Percentiles rank a stretch among this genome's conserved stretches.
phyloP scores from a whole-genome alignment of 2,888 invertebrate species.

The Coremacera marginata region DNA sequence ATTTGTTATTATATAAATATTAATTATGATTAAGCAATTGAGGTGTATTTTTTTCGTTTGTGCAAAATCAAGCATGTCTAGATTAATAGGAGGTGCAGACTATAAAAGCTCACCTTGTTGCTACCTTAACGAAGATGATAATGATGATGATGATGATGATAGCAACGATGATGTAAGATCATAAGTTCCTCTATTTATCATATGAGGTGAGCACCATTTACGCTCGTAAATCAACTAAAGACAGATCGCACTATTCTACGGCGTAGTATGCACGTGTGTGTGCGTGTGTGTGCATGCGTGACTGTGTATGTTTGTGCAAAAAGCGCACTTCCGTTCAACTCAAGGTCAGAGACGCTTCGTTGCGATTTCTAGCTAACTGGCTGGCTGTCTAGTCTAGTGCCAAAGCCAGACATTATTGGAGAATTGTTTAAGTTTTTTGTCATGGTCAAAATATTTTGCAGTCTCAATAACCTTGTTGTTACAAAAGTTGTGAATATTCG shows the following conservation, averaged over 20 bases:
- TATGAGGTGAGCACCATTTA: not conserved
- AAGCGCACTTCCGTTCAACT: conserved; percentile 30
- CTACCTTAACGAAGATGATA: not conserved
- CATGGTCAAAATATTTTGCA: not conserved
- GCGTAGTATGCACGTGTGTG: not conserved
- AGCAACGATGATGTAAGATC: not conserved
- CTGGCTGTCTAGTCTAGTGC: not conserved
- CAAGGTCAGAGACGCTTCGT: conserved; percentile 18
- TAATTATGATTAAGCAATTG: no score
- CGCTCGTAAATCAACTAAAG: not conserved
- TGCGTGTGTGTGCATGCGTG: not conserved
- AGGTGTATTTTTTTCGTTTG: no score
- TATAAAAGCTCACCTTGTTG: no score
- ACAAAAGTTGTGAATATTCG: no score
- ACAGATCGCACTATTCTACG: not conserved
- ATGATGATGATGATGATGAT: not conserved
- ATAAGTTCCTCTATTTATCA: not conserved
- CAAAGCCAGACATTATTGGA: no score
- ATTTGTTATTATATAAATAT: no score
- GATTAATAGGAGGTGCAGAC: no score
- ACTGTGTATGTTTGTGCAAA: conserved; percentile 24
- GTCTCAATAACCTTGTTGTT: not conserved
- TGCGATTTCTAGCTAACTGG: not conserved
- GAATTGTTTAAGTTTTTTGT: not conserved
- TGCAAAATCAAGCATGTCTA: no score